These are phyloP conservation scores for Zaprionus africanus DNA, from an alignment of 1,140 invertebrate genomes.

Conservation along the genomic window DNA sequence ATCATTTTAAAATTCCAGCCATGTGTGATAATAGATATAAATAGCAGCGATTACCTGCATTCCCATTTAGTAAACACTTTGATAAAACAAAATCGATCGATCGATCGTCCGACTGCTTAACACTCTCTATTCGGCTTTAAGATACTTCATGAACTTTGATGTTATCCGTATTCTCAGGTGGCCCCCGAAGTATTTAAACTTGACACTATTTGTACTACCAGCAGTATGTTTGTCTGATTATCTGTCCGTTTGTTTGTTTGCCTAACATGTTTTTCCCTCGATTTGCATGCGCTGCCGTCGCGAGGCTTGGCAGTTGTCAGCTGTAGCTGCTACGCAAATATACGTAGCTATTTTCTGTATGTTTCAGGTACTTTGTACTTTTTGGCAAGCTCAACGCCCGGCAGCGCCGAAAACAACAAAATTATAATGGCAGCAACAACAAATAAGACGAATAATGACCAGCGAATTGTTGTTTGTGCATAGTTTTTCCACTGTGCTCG, in stretches of 20 bases:
- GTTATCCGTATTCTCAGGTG: not conserved
- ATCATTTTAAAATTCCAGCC: slow-evolving; percentile 30
- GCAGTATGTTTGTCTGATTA: slow-evolving; percentile 14
- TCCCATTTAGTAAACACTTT: slow-evolving; percentile 4
- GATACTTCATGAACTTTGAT: not conserved
- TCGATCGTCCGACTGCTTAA: not conserved
- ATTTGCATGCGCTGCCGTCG: slow-evolving; percentile 27
- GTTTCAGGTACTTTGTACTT: slow-evolving; percentile 7
- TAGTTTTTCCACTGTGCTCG: slow-evolving; percentile 60
- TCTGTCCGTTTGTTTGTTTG: slow-evolving; percentile 1
- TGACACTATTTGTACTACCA: slow-evolving; percentile 63
- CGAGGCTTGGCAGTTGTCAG: slow-evolving; percentile 58
- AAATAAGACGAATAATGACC: slow-evolving; percentile 39
- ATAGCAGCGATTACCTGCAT: slow-evolving; percentile 20
- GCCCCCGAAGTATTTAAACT: slow-evolving; percentile 63
- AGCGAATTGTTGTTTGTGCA: slow-evolving; percentile 48
- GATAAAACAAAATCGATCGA: slow-evolving; percentile 3
- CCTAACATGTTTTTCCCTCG: slow-evolving; percentile 27
- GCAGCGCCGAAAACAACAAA: slow-evolving; percentile 50
- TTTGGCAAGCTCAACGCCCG: slow-evolving; percentile 48
- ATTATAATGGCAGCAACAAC: slow-evolving; percentile 40
- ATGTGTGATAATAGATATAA: slow-evolving; percentile 34
- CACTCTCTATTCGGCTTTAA: not conserved
- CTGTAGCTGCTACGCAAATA: slow-evolving; percentile 19
- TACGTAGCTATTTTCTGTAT: slow-evolving; percentile 18